Evolutionary conservation across 2,888 invertebrate genomes (phyloP), one percentile per base, ranked within the genome.

Genomic region (Hemistola chrysoprasaria): DNA sequence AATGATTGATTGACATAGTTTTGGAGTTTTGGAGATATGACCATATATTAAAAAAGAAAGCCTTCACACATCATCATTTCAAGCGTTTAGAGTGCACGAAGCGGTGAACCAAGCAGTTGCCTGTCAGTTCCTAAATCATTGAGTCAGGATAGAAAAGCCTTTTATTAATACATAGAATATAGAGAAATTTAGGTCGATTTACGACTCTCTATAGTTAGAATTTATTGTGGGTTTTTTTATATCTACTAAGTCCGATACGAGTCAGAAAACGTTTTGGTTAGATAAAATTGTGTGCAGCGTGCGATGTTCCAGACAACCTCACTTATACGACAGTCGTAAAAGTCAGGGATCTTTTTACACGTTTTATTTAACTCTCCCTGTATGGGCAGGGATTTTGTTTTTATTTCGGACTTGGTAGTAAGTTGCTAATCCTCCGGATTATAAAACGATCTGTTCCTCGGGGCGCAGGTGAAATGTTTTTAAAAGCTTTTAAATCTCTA

Each of bases 291-390:
- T 46, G 34, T 40, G 37, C 50, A 47, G 40, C 47, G 41, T 32
- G 29, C 43, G 47, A 34, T 40, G 42, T 36, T 47, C 32, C 41
- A 16, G 50, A 32, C 44, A 47, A 47, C 51, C 51, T 50, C 38
- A 45, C 42, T 47, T 53, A 53, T 46, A 53, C 45, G 47, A 38
- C 42, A 44, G 42, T 50, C 52, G 52, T 55, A 52, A 55, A 55
- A 52, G 35, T 40, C 41, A 47, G 44, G 44, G 50, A 39, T 45
- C 43, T 51, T 42, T 51, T 53, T 47, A 50, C 53, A 50, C 49
- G 50, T 47, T 50, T 52, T 48, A 52, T 51, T 54, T 47, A 44
- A 42, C 47, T 40, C 41, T 37, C 37, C 40, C 40, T 51, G 45
- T 51, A 47, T 46, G 50, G 40, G 38, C 37, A 29, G 45, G 45